Conservation (phyloP, 2,113 vertebrate species). For the Hemichromis elongatus region DNA sequence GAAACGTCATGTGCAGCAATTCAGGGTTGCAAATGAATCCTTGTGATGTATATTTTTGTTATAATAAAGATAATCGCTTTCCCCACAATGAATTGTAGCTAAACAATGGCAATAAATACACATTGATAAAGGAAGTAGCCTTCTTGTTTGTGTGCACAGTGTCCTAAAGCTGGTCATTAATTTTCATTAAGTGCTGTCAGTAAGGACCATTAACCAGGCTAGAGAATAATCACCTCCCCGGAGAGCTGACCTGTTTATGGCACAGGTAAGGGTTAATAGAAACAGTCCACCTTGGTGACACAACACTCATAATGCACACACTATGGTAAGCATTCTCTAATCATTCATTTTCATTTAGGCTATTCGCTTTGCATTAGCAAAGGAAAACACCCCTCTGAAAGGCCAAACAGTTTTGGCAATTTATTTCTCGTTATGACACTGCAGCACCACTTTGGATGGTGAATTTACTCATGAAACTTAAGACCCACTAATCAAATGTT, state of each 20-base stretch:
- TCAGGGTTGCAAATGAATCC: constrained; percentile 5
- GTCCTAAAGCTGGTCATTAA: constrained; percentile 61
- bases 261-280: constrained; percentile 70
- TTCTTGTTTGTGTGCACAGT: constrained; percentile 27
- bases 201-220: constrained; percentile 75
- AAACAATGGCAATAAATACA: constrained; percentile 28
- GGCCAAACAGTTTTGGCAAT: constrained; percentile 13
- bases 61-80: background rate
- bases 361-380: background rate
- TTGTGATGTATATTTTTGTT: constrained; percentile 23
- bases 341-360: constrained; percentile 22
- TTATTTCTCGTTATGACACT: constrained; percentile 20
- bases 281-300: constrained; percentile 65
- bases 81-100: background rate
- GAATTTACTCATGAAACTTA: constrained; percentile 12
- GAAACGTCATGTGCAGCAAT: background rate
- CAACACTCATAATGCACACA: background rate
- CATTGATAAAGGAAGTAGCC: constrained; percentile 45
- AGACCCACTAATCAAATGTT: constrained; percentile 10
- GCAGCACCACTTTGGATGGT: background rate
- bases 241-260: constrained; percentile 67
- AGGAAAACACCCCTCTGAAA: constrained; percentile 2
- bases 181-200: constrained; percentile 76
- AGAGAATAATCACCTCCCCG: constrained; percentile 71
- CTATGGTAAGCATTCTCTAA: background rate